Base-by-base conservation (phyloP, 2,888 invertebrate genomes). In the Cheilosia pagana region DNA sequence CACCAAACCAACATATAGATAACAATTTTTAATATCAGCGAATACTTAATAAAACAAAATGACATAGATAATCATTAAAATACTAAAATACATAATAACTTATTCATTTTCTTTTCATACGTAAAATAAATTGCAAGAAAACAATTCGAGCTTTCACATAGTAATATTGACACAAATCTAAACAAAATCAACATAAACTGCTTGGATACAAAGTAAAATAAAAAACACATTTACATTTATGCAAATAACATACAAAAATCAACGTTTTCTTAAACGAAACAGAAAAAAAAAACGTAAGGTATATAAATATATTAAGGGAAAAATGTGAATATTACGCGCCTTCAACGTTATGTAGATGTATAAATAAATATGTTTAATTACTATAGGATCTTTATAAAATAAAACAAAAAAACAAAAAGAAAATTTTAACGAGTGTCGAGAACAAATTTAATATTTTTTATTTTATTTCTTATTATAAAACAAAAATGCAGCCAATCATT, bases 321-420 rank as follows among this genome's bases (percentile, higher is more conserved):
- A 86, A 89, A 89, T 90, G 91, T 90, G 90, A 90, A 90, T 90
- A 90, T 89, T 90, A 91, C 89, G 91, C 90, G 91, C 91, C 91
- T 91, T 91, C 89, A 89, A 89, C 89, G 88, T 90, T 88, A 87
- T 87, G 83, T 88, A 88, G 87, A 88, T 87, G 86, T 87, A 87
- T 86, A 87, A 86, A 72, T 59, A 75, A 83, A 77, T 81, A 79
- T 87, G 81, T 87, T 87, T 85, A 81, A 81, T 86, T 83, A 87
- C 68, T 68, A 67, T 85, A 85, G 79, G 77, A 65, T 83, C 68
- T 79, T 79, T 72, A 55, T 67, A 81, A 85, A 55, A 28, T 67
- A 65, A 63, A 60, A 41, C 62, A 81, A 85, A 55, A 28, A 71
- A 65, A 63, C 53, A 41, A 67, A 70, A 39, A 43, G 59, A 16